A percentile compares a stretch with the other conserved stretches of the same genome.
Conservation (phyloP, 1,140 invertebrate genomes). For the Asobara japonica region DNA sequence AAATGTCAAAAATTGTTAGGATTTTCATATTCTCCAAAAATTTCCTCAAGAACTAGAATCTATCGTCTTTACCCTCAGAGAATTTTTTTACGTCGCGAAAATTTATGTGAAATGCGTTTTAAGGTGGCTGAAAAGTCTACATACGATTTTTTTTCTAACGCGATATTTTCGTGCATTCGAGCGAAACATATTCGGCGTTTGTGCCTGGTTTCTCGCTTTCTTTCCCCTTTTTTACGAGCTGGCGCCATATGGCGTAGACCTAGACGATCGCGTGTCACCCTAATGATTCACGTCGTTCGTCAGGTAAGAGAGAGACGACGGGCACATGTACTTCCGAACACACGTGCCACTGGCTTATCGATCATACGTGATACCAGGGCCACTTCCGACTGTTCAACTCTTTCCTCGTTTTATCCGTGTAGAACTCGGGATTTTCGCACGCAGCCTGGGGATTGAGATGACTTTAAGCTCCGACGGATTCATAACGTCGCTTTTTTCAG, state of each 20-base stretch:
- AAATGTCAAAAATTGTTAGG: too few relatives aligned
- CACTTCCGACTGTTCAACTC: background rate
- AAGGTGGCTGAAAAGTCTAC: too few relatives aligned
- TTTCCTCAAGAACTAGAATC: too few relatives aligned
- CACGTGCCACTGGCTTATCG: constrained; percentile 11
- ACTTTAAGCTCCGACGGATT: background rate
- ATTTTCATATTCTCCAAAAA: too few relatives aligned
- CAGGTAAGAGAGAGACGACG: background rate
- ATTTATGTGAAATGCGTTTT: too few relatives aligned
- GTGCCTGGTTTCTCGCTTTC: background rate
- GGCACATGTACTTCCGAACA: background rate
- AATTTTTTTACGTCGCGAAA: too few relatives aligned
- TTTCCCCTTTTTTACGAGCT: background rate
- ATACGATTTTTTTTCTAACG: too few relatives aligned
- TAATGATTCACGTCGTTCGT: constrained; percentile 23
- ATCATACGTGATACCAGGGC: background rate
- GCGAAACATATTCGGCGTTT: too few relatives aligned
- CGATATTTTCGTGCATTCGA: too few relatives aligned
- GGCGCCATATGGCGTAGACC: constrained; percentile 1
- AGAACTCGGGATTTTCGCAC: background rate
- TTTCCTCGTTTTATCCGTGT: background rate
- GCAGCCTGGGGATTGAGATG: background rate
- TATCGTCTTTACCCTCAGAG: too few relatives aligned
- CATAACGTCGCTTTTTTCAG: too few relatives aligned
- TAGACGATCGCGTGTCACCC: constrained; percentile 20